Evolutionary conservation across 1,140 invertebrate species (phyloP).

Genomic region (Branchinecta lindahli): DNA sequence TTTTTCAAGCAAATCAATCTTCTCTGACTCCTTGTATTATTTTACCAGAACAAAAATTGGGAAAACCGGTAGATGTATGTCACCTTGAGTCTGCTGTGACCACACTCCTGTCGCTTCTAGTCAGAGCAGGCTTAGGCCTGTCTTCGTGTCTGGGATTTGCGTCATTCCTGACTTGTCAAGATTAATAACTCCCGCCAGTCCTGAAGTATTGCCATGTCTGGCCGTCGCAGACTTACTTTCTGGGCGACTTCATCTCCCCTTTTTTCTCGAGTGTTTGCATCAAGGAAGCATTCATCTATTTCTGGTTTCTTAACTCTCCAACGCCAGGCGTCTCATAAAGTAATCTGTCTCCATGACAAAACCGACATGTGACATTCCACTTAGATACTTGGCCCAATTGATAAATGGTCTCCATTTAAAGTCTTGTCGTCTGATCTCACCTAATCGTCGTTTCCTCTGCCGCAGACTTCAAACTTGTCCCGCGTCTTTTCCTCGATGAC

Average conservation of each 20-base stretch:
- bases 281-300: conserved; percentile 4
- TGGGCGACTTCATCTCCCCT: not conserved
- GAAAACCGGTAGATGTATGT: no score
- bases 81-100: no score
- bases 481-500: no score
- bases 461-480: no score
- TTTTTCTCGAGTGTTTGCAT: not conserved
- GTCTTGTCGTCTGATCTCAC: conserved; percentile 1
- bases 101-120: no score
- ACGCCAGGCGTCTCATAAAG: not conserved
- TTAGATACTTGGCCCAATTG: not conserved
- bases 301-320: not conserved
- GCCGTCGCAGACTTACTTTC: not conserved
- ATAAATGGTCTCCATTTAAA: conserved; percentile 7
- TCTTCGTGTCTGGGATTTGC: no score
- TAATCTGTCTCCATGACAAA: conserved; percentile 10
- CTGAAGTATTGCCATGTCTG: not conserved
- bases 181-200: not conserved
- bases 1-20: no score
- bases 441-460: conserved; percentile 3
- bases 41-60: no score
- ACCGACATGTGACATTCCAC: conserved; percentile 7
- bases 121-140: no score
- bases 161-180: no score
- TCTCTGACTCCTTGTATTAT: no score